A percentile compares a stretch with the other conserved stretches of the same genome.
Evolutionary conservation across 2,797 vertebrate species (phyloP).

Genomic region (Moxostoma hubbsi): DNA sequence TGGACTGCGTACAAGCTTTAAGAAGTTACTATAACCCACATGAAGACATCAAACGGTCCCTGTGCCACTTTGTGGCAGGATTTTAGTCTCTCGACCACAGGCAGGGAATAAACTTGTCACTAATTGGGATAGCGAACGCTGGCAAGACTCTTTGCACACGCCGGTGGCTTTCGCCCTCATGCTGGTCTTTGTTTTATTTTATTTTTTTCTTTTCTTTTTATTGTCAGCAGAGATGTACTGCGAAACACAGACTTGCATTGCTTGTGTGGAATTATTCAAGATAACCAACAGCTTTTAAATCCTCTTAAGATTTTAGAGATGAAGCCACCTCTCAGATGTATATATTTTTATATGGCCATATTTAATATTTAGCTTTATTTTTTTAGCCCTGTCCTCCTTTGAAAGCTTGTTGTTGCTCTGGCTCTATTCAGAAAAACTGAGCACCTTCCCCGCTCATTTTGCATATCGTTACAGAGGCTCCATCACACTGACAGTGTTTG

Average conservation of each 20-base stretch:
- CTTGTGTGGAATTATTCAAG: slow-evolving; percentile 61
- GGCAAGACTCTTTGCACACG: slow-evolving; percentile 50
- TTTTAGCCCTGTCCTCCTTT: slow-evolving; percentile 47
- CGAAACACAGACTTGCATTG: slow-evolving; percentile 32
- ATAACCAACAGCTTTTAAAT: slow-evolving; percentile 61
- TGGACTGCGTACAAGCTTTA: slow-evolving; percentile 40
- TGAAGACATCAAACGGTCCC: slow-evolving; percentile 60
- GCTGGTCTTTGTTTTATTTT: slow-evolving; percentile 45
- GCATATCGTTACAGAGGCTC: slow-evolving; percentile 60
- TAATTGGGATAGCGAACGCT: slow-evolving; percentile 59
- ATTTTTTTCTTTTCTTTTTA: slow-evolving; percentile 37
- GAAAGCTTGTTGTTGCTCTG: slow-evolving; percentile 38
- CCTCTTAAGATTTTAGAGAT: slow-evolving; percentile 55
- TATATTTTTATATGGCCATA: slow-evolving; percentile 26
- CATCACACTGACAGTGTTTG: slow-evolving; percentile 65
- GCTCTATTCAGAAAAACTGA: slow-evolving; percentile 45
- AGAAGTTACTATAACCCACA: slow-evolving; percentile 60
- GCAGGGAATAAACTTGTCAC: slow-evolving; percentile 63
- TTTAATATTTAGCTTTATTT: slow-evolving; percentile 57
- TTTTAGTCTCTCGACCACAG: slow-evolving; percentile 59
- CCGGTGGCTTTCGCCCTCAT: slow-evolving; percentile 54
- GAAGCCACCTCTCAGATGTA: slow-evolving; percentile 51
- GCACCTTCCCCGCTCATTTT: slow-evolving; percentile 47
- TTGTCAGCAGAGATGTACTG: slow-evolving; percentile 37
- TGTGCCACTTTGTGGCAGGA: slow-evolving; percentile 57